Conservation (phyloP, 2,888 invertebrate species). For the Drosophila neotestacea region DNA sequence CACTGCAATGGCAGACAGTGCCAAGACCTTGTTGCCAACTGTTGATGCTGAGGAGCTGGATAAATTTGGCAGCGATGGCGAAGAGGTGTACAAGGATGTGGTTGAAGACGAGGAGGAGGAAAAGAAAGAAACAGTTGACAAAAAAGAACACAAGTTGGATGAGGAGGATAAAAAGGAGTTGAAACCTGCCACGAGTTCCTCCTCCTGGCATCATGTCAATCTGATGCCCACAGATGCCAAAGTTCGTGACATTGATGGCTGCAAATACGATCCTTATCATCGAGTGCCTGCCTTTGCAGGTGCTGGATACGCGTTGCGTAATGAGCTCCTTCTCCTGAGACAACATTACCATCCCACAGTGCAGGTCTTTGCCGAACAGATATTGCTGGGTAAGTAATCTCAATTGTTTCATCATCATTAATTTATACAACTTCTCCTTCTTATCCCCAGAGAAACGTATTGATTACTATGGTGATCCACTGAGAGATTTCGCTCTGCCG, state of each 20-base stretch:
- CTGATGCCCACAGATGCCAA: slow-evolving; percentile 59
- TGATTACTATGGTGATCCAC: slow-evolving; percentile 95
- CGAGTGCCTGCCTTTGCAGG: slow-evolving; percentile 95
- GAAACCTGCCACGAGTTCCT: slow-evolving; percentile 45
- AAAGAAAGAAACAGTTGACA: slow-evolving; percentile 57
- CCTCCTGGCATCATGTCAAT: slow-evolving; percentile 83
- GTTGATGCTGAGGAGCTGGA: slow-evolving; percentile 70
- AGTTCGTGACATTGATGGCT: slow-evolving; percentile 71
- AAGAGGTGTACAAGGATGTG: slow-evolving; percentile 82
- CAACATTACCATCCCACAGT: slow-evolving; percentile 97
- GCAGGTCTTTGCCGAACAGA: slow-evolving; percentile 92
- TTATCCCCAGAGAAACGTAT: slow-evolving; percentile 88
- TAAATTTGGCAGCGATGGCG: slow-evolving; percentile 83
- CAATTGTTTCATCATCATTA: too few species aligned
- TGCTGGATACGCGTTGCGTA: slow-evolving; percentile 89
- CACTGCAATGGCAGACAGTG: slow-evolving; percentile 9
- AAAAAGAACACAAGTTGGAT: slow-evolving; percentile 52
- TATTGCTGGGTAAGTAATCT: slow-evolving; percentile 88
- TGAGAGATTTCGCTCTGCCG: slow-evolving; percentile 95
- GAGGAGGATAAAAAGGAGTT: slow-evolving; percentile 12
- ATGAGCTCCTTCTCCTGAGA: slow-evolving; percentile 91
- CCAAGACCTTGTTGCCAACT: slow-evolving; percentile 28
- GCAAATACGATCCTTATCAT: slow-evolving; percentile 88
- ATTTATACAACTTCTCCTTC: neutral
- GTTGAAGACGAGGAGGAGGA: slow-evolving; percentile 41